Evolutionary conservation across 2,797 vertebrate species (phyloP).

Genomic region (Pipistrellus pipistrellus): DNA sequence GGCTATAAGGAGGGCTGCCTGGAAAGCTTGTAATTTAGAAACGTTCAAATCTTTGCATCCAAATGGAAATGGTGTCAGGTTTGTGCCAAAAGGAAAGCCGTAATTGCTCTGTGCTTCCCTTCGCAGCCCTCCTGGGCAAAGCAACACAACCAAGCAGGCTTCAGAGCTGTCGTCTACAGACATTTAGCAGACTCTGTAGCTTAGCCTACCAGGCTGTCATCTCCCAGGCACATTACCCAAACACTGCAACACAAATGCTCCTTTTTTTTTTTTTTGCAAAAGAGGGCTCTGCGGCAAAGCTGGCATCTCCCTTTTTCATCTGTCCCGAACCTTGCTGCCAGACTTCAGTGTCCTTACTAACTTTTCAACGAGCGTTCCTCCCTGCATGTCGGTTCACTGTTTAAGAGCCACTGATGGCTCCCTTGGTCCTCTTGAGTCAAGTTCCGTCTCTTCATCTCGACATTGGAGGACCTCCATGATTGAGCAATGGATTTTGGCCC

Average conservation of each 20-base stretch:
- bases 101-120: constrained; percentile 31
- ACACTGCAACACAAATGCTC: neutral
- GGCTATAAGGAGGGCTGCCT: constrained; percentile 50
- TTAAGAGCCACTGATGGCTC: constrained; percentile 25
- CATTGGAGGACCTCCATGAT: constrained; percentile 3
- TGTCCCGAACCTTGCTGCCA: constrained; percentile 4
- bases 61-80: constrained; percentile 62
- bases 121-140: constrained; percentile 27
- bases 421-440: constrained; percentile 22
- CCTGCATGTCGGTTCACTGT: neutral
- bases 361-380: constrained; percentile 36
- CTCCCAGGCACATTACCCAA: neutral
- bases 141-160: neutral
- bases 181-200: neutral
- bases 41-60: constrained; percentile 67
- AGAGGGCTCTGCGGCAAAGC: neutral
- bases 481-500: neutral
- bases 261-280: neutral
- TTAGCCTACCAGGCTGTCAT: neutral
- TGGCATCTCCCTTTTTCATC: neutral
- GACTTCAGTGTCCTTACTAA: constrained; percentile 6
- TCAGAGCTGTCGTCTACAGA: constrained; percentile 20
- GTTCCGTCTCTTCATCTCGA: constrained; percentile 40
- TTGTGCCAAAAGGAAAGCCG: constrained; percentile 71
- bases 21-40: constrained; percentile 75